Evolutionary conservation across 2,797 vertebrate genomes (phyloP).

Genomic region (Darevskia nairensis): DNA sequence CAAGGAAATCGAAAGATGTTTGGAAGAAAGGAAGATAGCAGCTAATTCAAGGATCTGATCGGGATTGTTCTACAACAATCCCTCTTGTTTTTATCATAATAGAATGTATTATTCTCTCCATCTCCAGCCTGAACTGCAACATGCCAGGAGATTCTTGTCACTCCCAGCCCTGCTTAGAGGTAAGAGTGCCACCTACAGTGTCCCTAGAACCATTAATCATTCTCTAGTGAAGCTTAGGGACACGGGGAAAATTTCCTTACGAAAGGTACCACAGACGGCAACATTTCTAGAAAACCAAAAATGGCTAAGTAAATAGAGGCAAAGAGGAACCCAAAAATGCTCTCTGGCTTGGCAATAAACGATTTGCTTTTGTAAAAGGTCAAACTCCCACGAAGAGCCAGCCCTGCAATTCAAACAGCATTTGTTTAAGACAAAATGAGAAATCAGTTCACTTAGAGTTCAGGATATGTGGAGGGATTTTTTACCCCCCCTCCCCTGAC

Average conservation of each 20-base stretch:
- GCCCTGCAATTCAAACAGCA: slow-evolving; percentile 36
- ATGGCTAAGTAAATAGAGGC: not conserved
- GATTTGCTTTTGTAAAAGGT: slow-evolving; percentile 27
- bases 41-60: slow-evolving; percentile 39
- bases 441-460: slow-evolving; percentile 42
- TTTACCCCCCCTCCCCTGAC: slow-evolving; percentile 39
- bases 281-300: not conserved
- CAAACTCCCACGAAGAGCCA: not conserved
- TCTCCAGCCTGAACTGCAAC: not conserved
- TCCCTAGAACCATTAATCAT: not conserved
- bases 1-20: slow-evolving; percentile 1
- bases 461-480: slow-evolving; percentile 27
- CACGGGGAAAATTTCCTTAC: not conserved
- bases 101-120: not conserved
- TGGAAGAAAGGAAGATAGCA: slow-evolving; percentile 21
- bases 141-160: slow-evolving; percentile 4
- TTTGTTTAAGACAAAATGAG: slow-evolving; percentile 37
- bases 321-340: not conserved
- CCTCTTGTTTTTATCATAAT: slow-evolving; percentile 40
- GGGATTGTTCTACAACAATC: slow-evolving; percentile 35
- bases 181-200: slow-evolving; percentile 78
- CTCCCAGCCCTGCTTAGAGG: slow-evolving; percentile 56
- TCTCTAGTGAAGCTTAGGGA: not conserved
- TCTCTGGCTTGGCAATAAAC: not conserved
- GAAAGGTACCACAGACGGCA: fast-evolving